These are phyloP conservation scores for Cheirogaleus major DNA, from an alignment of 2,797 vertebrate species.

Conservation along the genomic window DNA sequence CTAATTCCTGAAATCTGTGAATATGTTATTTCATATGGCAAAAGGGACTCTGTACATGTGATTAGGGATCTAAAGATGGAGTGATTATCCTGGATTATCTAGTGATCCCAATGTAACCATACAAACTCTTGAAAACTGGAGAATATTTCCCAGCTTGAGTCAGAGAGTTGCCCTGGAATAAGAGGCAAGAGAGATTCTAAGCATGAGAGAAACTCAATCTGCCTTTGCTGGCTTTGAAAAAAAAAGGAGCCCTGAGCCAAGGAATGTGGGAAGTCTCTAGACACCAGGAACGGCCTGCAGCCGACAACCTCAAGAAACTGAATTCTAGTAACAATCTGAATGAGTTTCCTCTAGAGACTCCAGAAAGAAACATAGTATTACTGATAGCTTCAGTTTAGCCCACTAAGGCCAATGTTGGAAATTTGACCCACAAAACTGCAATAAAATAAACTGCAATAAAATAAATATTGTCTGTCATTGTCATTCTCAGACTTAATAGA, in stretches of 20 bases:
- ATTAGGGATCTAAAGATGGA: background rate
- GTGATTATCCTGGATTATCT: background rate
- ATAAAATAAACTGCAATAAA: background rate
- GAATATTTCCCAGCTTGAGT: background rate
- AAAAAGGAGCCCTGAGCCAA: background rate
- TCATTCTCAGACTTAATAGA: too few relatives aligned
- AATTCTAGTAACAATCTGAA: background rate
- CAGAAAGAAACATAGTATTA: background rate
- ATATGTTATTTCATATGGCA: background rate
- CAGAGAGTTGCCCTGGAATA: background rate
- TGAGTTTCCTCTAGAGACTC: background rate
- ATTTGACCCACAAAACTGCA: background rate
- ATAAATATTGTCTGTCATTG: background rate
- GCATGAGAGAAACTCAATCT: background rate
- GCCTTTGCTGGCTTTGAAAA: background rate
- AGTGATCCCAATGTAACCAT: background rate
- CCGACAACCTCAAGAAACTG: background rate
- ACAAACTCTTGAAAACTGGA: background rate
- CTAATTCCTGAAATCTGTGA: background rate
- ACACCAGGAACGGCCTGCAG: fast-evolving
- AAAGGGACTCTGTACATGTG: background rate
- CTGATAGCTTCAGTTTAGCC: background rate
- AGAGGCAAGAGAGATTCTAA: background rate
- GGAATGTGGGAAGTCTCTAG: fast-evolving
- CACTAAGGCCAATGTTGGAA: background rate